These are phyloP conservation scores for Aphidius colemani DNA, from an alignment of 2,888 invertebrate genomes.

Conservation along the genomic window DNA sequence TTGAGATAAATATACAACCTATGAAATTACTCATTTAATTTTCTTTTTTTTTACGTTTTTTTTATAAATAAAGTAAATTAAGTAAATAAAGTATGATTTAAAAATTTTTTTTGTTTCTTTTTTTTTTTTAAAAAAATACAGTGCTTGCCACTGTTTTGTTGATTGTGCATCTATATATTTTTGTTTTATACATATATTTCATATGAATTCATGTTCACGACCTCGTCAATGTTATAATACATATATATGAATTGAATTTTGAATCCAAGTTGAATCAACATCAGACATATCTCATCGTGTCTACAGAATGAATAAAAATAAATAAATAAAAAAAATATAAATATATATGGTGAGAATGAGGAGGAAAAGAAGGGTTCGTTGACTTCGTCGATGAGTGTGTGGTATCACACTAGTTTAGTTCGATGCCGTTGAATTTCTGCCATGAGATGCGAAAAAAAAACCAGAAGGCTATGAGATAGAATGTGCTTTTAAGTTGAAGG, in stretches of 20 bases:
- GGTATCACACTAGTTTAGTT: conserved; percentile 21
- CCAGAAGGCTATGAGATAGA: conserved; percentile 23
- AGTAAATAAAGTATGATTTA: conserved; percentile 23
- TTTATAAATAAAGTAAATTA: conserved; percentile 21
- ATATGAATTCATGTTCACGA: conserved; percentile 31
- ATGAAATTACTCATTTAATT: too few relatives aligned
- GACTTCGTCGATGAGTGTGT: conserved; percentile 33
- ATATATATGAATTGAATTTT: conserved; percentile 6
- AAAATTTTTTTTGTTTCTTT: conserved; percentile 8
- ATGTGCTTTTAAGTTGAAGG: conserved; percentile 10
- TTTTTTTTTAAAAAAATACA: neutral
- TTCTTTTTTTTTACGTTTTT: conserved; percentile 15
- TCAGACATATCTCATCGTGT: neutral
- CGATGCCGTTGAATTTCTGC: neutral
- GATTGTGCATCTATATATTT: conserved; percentile 2
- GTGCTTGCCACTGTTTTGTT: neutral
- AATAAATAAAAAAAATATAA: neutral
- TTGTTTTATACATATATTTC: conserved; percentile 4
- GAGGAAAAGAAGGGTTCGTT: conserved; percentile 35
- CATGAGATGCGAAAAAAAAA: conserved; percentile 24
- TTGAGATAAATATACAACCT: too few relatives aligned
- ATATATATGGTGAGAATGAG: neutral
- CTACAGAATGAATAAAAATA: neutral
- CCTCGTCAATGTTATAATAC: conserved; percentile 40
- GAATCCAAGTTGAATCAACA: conserved; percentile 17